Evolutionary conservation across 2,113 vertebrate species (phyloP).

Genomic region (Felis chaus): DNA sequence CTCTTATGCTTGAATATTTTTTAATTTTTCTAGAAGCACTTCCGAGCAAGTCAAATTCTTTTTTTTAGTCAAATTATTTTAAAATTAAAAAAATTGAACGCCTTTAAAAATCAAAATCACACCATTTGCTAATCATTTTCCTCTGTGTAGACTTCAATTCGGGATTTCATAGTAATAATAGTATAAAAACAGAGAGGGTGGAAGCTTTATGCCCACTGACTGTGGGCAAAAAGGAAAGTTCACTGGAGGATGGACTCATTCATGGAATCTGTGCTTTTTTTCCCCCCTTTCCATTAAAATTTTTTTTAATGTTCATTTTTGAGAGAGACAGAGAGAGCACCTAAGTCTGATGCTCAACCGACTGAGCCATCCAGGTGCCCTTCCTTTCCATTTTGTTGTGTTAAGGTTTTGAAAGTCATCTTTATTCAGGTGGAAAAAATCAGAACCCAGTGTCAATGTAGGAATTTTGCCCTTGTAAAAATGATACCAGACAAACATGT

Average conservation of each 20-base stretch:
- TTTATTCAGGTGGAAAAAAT: neutral
- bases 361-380: too few species aligned
- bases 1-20: neutral
- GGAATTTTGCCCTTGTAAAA: slow-evolving; percentile 24
- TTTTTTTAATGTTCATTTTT: too few species aligned
- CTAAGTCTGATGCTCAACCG: too few species aligned
- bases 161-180: neutral
- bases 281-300: too few species aligned
- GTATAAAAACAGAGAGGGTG: neutral
- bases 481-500: neutral
- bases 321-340: too few species aligned
- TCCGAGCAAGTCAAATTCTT: neutral
- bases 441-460: neutral
- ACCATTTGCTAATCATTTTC: neutral
- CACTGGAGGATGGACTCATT: neutral
- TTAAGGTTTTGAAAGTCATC: neutral
- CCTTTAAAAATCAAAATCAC: slow-evolving; percentile 9
- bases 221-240: neutral
- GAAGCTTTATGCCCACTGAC: neutral
- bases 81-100: slow-evolving; percentile 42
- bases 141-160: neutral
- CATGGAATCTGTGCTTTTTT: neutral
- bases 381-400: neutral
- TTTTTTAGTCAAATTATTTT: slow-evolving; percentile 12
- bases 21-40: slow-evolving; percentile 1